Conservation (phyloP, 2,113 vertebrate genomes). For the Odontesthes bonariensis region DNA sequence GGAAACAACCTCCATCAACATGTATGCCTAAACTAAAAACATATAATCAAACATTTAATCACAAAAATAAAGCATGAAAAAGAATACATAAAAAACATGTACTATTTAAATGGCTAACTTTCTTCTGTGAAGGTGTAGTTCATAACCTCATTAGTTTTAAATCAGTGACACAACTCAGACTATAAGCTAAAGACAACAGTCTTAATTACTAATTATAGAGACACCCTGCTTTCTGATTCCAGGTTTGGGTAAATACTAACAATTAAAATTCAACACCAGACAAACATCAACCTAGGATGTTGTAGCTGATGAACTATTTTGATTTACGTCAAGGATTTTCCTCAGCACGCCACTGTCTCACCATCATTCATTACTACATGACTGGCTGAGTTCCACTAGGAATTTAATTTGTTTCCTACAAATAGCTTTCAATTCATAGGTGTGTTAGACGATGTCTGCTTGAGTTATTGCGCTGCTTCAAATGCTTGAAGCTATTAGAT, state of each 20-base stretch:
- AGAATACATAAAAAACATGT: neutral
- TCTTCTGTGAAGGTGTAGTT: neutral
- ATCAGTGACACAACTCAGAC: neutral
- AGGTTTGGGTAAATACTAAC: conserved; percentile 22
- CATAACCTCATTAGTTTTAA: neutral
- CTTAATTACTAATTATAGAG: neutral
- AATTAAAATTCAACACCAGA: conserved; percentile 5
- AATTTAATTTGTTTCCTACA: conserved; percentile 59
- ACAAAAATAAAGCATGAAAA: neutral
- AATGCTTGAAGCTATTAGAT: conserved; percentile 55
- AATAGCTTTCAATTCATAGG: conserved; percentile 61
- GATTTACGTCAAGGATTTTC: conserved; percentile 39
- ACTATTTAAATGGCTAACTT: too few relatives aligned
- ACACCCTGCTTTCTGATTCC: neutral
- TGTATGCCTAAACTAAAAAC: too few relatives aligned
- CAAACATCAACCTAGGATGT: conserved; percentile 11
- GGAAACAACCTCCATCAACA: too few relatives aligned
- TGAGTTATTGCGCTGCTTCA: conserved; percentile 62
- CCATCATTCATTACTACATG: conserved; percentile 49
- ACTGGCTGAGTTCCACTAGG: conserved; percentile 49
- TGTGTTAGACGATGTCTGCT: conserved; percentile 57
- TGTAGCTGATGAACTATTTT: conserved; percentile 36
- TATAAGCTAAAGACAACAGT: neutral
- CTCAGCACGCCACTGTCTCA: conserved; percentile 28
- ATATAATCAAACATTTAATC: too few relatives aligned